phyloP scores from a whole-genome alignment of 2,113 vertebrate genomes.

The Thamnophis sirtalis region DNA sequence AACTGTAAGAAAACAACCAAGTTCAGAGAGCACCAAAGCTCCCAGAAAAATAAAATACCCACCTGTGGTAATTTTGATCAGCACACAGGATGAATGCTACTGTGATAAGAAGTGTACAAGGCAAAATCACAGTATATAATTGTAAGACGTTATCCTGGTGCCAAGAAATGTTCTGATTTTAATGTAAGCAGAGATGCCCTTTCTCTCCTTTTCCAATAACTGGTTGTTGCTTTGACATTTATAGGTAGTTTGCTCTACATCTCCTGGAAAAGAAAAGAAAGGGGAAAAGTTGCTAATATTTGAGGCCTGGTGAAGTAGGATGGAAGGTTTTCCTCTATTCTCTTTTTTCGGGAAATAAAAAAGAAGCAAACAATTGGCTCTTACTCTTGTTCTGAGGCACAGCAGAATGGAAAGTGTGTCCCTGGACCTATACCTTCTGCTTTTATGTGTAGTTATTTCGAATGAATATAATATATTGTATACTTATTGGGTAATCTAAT shows the following conservation, averaged over 20 bases:
- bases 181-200: not conserved
- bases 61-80: not conserved
- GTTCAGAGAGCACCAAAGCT: not conserved
- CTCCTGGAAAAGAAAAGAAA: not conserved
- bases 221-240: not conserved
- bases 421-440: not conserved
- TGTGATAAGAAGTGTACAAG: not conserved
- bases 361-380: not conserved
- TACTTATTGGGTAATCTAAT: not conserved
- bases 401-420: not conserved
- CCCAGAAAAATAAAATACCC: not conserved
- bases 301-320: not conserved
- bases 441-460: not conserved
- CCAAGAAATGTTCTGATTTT: not conserved
- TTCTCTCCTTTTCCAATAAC: not conserved
- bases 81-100: no score
- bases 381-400: not conserved
- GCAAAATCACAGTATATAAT: no score
- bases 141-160: not conserved
- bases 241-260: not conserved
- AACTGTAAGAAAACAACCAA: not conserved
- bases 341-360: not conserved
- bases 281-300: not conserved
- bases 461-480: not conserved
- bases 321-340: not conserved